Conservation (phyloP, 30 jellyfish, hydroid and myxozoan species). For the Turritopsis dohrnii region DNA sequence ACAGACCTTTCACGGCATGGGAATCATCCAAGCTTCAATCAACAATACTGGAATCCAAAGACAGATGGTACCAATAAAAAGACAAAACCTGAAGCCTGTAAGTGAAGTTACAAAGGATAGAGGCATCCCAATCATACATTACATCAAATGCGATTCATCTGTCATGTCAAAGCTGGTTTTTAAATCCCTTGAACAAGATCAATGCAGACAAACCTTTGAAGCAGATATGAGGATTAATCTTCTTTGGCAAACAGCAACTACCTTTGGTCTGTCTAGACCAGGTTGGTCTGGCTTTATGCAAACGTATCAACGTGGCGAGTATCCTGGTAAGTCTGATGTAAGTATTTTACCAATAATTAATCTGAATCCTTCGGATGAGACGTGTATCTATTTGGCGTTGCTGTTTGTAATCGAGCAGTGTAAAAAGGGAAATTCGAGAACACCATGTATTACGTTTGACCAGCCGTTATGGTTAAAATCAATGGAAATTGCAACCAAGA, state of each 20-base stretch:
- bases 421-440: constrained; percentile 11
- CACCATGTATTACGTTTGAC: constrained; percentile 52
- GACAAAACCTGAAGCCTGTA: neutral
- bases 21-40: constrained; percentile 29
- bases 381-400: constrained; percentile 40
- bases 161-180: neutral
- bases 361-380: too few relatives aligned
- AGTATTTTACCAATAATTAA: too few relatives aligned
- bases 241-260: neutral
- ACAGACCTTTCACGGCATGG: constrained; percentile 49
- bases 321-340: too few relatives aligned
- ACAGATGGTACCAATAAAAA: constrained; percentile 1
- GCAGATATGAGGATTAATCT: constrained; percentile 7
- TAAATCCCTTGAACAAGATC: neutral
- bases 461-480: constrained; percentile 58
- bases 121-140: constrained; percentile 8
- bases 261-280: constrained; percentile 21
- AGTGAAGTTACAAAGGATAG: neutral
- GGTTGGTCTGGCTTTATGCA: too few relatives aligned
- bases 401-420: constrained; percentile 30
- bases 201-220: constrained; percentile 8
- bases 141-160: neutral
- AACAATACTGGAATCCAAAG: neutral
- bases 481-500: constrained; percentile 31
- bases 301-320: too few relatives aligned